phyloP scores from a whole-genome alignment of 2,888 invertebrate genomes.

The Lasius platythorax region DNA sequence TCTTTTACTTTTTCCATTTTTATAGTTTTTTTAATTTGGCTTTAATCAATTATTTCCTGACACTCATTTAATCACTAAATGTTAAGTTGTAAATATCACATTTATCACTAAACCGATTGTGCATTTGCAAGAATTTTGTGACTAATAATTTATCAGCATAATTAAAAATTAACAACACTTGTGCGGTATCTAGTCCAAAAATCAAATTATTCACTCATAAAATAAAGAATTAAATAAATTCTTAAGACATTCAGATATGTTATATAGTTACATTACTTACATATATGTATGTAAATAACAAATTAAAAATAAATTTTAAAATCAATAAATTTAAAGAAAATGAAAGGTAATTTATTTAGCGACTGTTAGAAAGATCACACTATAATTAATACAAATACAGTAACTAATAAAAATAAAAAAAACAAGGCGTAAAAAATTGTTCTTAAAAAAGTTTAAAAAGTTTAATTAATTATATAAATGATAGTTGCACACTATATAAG shows the following conservation, averaged over 20 bases:
- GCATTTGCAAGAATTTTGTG: not conserved
- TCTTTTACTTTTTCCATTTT: not conserved
- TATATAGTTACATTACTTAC: not conserved
- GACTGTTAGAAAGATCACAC: not conserved
- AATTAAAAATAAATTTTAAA: not conserved
- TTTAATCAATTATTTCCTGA: slow-evolving; percentile 15
- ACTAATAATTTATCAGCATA: not conserved
- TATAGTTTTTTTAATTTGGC: not conserved
- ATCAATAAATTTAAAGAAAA: not conserved
- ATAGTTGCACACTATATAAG: not conserved
- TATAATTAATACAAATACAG: not conserved
- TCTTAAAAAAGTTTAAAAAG: not conserved
- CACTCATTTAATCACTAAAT: not conserved
- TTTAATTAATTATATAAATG: not conserved
- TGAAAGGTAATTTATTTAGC: not conserved
- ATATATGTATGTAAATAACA: not conserved
- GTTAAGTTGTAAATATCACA: not conserved
- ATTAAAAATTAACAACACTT: not conserved
- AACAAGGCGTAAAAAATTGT: not conserved
- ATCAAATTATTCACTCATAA: not conserved
- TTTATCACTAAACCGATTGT: not conserved
- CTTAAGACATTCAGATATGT: not conserved
- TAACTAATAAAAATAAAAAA: not conserved
- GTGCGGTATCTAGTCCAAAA: not conserved
- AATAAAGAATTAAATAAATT: not conserved